These are phyloP conservation scores for Onthophagus sagittarius DNA, from an alignment of 2,888 invertebrate species.

Conservation along the genomic window DNA sequence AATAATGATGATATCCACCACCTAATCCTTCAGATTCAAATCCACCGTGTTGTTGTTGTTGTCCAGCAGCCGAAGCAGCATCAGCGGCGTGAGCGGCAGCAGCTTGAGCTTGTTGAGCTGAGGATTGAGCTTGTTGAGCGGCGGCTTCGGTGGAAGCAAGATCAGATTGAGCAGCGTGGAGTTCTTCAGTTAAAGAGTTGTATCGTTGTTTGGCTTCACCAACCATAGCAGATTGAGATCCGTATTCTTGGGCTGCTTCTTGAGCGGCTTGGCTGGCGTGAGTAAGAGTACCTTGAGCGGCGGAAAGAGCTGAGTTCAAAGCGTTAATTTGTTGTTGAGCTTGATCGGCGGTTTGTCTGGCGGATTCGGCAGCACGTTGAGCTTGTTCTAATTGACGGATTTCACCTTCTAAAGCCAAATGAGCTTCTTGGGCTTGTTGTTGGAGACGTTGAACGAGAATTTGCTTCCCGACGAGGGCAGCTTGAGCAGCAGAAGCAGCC, in stretches of 20 bases:
- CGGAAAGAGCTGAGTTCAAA: conserved; percentile 70
- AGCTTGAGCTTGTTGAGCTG: conserved; percentile 70
- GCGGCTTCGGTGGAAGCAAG: conserved; percentile 73
- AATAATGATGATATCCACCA: conserved; percentile 16
- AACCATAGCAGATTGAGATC: conserved; percentile 71
- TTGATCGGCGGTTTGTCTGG: conserved; percentile 66
- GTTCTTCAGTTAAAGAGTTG: conserved; percentile 63
- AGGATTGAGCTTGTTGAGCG: conserved; percentile 65
- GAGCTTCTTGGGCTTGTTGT: conserved; percentile 71
- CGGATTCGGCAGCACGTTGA: conserved; percentile 65
- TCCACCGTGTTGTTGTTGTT: conserved; percentile 12
- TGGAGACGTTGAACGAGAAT: conserved; percentile 56
- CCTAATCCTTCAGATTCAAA: conserved; percentile 18
- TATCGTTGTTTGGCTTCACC: conserved; percentile 68
- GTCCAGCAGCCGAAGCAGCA: conserved; percentile 20
- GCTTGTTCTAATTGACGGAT: conserved; percentile 71
- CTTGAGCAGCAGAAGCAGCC: conserved; percentile 64
- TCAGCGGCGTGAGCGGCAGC: conserved; percentile 67
- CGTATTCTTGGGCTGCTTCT: conserved; percentile 71
- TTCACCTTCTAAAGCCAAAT: conserved; percentile 65
- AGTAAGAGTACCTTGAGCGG: conserved; percentile 71
- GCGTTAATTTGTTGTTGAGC: conserved; percentile 58
- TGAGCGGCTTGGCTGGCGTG: conserved; percentile 71
- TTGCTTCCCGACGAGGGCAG: conserved; percentile 64
- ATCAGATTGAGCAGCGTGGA: conserved; percentile 66